Percentiles rank a stretch among this genome's conserved stretches.
Conservation (phyloP, 2,797 vertebrate species). For the Rousettus madagascariensis region DNA sequence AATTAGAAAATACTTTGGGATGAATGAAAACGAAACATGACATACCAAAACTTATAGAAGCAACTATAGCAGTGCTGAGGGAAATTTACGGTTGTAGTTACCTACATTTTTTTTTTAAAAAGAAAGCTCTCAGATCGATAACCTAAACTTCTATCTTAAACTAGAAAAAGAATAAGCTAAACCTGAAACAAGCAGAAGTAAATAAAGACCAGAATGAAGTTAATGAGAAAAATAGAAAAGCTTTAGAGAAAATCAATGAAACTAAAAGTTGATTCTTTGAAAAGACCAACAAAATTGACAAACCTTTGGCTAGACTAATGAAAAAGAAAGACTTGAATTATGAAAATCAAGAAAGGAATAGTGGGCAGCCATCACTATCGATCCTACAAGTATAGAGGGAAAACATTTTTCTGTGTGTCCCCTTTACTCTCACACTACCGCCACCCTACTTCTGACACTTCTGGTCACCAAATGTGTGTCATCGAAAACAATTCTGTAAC, state of each 20-base stretch:
- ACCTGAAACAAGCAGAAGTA: not conserved
- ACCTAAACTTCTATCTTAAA: not conserved
- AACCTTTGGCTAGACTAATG: not conserved
- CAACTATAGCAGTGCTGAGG: not conserved
- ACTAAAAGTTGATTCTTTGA: not conserved
- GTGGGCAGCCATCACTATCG: not conserved
- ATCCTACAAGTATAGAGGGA: not conserved
- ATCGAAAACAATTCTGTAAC: not conserved
- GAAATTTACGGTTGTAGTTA: not conserved
- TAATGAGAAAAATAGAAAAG: not conserved
- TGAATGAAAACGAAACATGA: not conserved
- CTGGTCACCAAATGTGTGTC: not conserved
- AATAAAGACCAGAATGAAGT: not conserved
- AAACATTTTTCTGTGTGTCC: not conserved
- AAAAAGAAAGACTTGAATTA: not conserved
- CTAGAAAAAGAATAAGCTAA: not conserved
- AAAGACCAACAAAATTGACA: not conserved
- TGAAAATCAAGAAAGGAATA: not conserved
- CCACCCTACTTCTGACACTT: not conserved
- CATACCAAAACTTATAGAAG: not conserved
- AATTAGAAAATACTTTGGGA: not conserved
- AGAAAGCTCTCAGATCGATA: not conserved
- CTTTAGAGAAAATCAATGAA: not conserved
- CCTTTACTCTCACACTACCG: not conserved
- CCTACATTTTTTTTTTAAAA: not conserved